A percentile compares a stretch with the other conserved stretches of the same genome.
Conservation (phyloP, 2,113 vertebrate species). For the Mystacornis crossleyi region DNA sequence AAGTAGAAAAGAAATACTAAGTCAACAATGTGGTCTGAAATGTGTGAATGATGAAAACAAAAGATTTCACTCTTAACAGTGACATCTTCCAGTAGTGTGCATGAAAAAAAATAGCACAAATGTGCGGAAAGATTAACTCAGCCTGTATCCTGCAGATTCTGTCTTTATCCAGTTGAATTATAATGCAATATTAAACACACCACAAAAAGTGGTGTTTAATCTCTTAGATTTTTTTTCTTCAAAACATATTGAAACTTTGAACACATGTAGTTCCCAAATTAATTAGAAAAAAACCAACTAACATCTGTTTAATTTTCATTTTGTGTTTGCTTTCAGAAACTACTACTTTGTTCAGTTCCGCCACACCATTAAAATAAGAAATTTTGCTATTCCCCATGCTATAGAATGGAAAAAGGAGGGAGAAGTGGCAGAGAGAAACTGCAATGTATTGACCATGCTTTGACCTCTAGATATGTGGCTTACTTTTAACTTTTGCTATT, state of each 20-base stretch:
- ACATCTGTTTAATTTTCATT: neutral
- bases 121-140: neutral
- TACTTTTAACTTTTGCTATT: neutral
- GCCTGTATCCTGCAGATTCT: neutral
- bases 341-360: fast-evolving
- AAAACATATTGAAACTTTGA: neutral
- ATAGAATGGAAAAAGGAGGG: neutral
- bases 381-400: neutral
- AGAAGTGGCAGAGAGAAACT: neutral
- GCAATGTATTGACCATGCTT: neutral
- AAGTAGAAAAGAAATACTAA: neutral
- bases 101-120: neutral
- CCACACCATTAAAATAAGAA: neutral
- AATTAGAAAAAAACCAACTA: neutral
- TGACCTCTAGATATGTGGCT: neutral
- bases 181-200: neutral
- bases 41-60: neutral
- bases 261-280: neutral
- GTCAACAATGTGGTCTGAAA: neutral
- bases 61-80: neutral
- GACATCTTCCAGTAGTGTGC: neutral
- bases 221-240: neutral
- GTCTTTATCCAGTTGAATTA: neutral
- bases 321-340: neutral
- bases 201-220: neutral